A percentile compares a stretch with the other conserved stretches of the same genome.
Evolutionary conservation across 2,888 invertebrate genomes (phyloP).

Genomic region (Microchrysa polita): DNA sequence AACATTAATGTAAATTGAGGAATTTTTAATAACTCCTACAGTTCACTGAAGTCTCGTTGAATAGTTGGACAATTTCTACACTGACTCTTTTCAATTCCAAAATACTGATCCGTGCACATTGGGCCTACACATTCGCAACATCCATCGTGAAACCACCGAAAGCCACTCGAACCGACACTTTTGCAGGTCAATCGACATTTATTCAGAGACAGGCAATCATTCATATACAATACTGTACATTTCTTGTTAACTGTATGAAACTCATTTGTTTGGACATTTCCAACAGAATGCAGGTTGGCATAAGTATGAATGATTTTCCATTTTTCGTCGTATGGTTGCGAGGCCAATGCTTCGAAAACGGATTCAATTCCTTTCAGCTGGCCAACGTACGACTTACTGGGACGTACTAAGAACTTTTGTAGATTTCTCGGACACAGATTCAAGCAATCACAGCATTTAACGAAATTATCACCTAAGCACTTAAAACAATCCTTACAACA

Average conservation of each 20-base stretch:
- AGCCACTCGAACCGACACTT: constrained; percentile 65
- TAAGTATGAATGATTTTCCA: constrained; percentile 56
- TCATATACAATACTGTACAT: constrained; percentile 61
- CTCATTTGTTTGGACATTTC: constrained; percentile 13
- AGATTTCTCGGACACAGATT: constrained; percentile 72
- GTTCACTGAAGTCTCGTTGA: neutral
- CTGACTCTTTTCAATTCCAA: constrained; percentile 87
- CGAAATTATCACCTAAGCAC: constrained; percentile 87
- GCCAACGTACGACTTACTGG: constrained; percentile 76
- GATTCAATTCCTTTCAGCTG: constrained; percentile 83
- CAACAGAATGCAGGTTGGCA: neutral
- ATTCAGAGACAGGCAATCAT: constrained; percentile 57
- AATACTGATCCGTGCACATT: constrained; percentile 76
- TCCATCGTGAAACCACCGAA: constrained; percentile 93
- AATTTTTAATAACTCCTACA: neutral
- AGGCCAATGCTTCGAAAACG: constrained; percentile 82
- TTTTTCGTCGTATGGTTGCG: constrained; percentile 66
- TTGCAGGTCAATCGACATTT: constrained; percentile 61
- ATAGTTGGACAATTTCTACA: constrained; percentile 69
- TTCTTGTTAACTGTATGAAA: constrained; percentile 8
- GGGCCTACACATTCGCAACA: constrained; percentile 93
- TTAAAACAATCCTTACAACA: constrained; percentile 92
- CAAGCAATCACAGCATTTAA: constrained; percentile 73
- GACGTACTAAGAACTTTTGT: neutral
- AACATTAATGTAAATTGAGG: too few relatives aligned